Evolutionary conservation across 1,140 invertebrate species (phyloP).

Genomic region (Drosophila littoralis): DNA sequence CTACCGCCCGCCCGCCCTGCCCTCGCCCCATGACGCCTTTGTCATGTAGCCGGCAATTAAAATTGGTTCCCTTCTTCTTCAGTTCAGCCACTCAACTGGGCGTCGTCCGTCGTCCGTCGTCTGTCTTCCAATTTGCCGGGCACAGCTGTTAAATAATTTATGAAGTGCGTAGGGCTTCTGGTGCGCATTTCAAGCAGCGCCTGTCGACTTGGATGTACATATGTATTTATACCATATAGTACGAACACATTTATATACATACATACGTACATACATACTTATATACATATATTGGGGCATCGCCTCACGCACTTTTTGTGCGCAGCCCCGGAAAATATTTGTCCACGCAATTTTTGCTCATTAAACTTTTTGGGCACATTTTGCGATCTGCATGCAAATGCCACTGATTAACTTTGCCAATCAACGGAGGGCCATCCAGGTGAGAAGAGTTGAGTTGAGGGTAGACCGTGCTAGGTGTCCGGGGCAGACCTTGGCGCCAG

Average conservation of each 20-base stretch:
- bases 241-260: neutral
- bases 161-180: conserved; percentile 76
- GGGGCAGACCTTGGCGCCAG: conserved; percentile 39
- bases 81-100: neutral
- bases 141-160: conserved; percentile 77
- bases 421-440: no score
- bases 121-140: conserved; percentile 45
- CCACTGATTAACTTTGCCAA: conserved; percentile 59
- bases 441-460: neutral
- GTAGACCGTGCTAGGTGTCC: neutral
- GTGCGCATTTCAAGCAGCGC: conserved; percentile 72
- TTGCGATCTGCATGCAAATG: conserved; percentile 74
- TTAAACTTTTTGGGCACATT: conserved; percentile 71
- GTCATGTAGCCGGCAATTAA: conserved; percentile 77
- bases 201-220: conserved; percentile 8
- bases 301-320: conserved; percentile 66
- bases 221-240: neutral
- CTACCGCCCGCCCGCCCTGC: neutral
- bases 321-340: conserved; percentile 66
- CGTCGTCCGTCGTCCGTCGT: neutral
- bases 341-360: conserved; percentile 62
- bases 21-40: neutral
- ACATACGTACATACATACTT: conserved; percentile 45
- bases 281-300: conserved; percentile 49
- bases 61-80: conserved; percentile 67